phyloP scores from a whole-genome alignment of 2,113 vertebrate species.

The Synodontis membranacea region DNA sequence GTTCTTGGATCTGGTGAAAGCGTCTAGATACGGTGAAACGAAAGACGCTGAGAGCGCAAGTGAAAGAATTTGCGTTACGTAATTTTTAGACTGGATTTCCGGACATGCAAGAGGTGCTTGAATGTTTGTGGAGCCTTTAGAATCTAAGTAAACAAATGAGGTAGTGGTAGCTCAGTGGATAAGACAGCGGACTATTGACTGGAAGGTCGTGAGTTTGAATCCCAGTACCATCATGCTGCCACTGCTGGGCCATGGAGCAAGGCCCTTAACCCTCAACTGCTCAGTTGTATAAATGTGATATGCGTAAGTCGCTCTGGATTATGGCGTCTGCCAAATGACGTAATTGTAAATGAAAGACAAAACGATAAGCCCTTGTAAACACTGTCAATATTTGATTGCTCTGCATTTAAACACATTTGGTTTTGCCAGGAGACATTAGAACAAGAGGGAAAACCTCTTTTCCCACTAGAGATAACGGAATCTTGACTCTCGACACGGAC shows the following conservation, averaged over 20 bases:
- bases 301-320: too few relatives aligned
- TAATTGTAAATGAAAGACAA: too few relatives aligned
- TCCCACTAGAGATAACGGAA: background rate
- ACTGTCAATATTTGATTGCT: background rate
- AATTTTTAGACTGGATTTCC: background rate
- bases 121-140: too few relatives aligned
- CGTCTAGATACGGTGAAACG: background rate
- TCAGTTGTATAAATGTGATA: too few relatives aligned
- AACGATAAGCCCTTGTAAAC: background rate
- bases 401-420: background rate
- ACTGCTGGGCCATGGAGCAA: too few relatives aligned
- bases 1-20: conserved; percentile 18
- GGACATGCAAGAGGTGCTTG: background rate
- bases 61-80: background rate
- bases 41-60: background rate
- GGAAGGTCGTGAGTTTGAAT: too few relatives aligned
- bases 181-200: too few relatives aligned
- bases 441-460: background rate
- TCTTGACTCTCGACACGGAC: background rate
- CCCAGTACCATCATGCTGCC: too few relatives aligned
- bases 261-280: too few relatives aligned
- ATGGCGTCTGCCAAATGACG: too few relatives aligned
- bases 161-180: too few relatives aligned
- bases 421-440: background rate
- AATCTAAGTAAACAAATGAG: too few relatives aligned